Evolutionary conservation across 2,113 vertebrate genomes (phyloP).

Genomic region (Labeo rohita): DNA sequence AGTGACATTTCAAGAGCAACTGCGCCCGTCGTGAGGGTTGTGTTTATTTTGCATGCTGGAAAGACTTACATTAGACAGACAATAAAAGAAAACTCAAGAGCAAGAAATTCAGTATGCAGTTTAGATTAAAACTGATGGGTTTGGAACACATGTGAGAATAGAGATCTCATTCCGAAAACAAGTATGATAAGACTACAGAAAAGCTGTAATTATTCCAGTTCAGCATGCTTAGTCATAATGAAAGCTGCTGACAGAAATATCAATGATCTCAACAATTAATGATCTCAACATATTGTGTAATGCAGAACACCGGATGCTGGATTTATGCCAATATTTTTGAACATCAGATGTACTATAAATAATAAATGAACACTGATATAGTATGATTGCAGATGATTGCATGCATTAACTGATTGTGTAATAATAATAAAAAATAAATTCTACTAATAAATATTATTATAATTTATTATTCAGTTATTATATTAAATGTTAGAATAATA

Average conservation of each 20-base stretch:
- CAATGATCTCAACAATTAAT: not conserved
- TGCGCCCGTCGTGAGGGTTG: not conserved
- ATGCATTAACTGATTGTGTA: too few relatives aligned
- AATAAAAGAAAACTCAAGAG: not conserved
- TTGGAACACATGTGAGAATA: not conserved
- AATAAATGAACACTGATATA: not conserved
- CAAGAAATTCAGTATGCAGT: not conserved
- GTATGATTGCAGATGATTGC: too few relatives aligned
- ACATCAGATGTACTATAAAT: not conserved
- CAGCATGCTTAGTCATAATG: not conserved
- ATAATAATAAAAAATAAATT: too few relatives aligned
- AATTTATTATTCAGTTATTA: too few relatives aligned
- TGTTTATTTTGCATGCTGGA: not conserved
- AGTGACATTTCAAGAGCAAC: constrained; percentile 29
- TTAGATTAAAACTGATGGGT: not conserved
- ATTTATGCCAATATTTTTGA: not conserved
- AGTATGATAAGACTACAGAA: not conserved
- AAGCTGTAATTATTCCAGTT: constrained; percentile 12
- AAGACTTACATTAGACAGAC: not conserved
- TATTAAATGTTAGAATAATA: too few relatives aligned
- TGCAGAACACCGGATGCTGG: not conserved
- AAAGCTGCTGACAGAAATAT: constrained; percentile 17
- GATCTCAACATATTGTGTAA: not conserved
- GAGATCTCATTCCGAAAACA: not conserved
- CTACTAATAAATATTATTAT: too few relatives aligned